Percentiles rank a stretch among this genome's conserved stretches.
Conservation (phyloP, 2,797 vertebrate species). For the Falco peregrinus region DNA sequence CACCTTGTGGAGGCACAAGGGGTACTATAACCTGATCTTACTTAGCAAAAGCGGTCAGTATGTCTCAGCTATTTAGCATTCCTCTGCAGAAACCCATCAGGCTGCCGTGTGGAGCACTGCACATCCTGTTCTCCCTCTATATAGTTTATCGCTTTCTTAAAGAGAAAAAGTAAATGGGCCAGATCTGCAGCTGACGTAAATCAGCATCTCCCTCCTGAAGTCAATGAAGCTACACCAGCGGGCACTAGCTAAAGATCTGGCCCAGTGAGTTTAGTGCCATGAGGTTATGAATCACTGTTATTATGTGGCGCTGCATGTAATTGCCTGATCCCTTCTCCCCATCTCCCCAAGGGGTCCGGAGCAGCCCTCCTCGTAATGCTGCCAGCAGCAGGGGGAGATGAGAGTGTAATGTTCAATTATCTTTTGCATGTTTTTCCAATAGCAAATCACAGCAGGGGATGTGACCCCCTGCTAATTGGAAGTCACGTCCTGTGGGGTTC, state of each 20-base stretch:
- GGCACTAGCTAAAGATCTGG: constrained; percentile 59
- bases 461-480: constrained; percentile 70
- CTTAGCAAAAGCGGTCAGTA: background rate
- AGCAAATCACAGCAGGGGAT: constrained; percentile 51
- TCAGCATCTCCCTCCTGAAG: constrained; percentile 29
- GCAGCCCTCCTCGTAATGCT: background rate
- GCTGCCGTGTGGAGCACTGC: background rate
- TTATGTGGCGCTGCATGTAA: constrained; percentile 33
- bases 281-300: constrained; percentile 57
- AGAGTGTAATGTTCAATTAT: constrained; percentile 62
- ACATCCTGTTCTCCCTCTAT: background rate
- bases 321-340: constrained; percentile 28
- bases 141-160: constrained; percentile 37
- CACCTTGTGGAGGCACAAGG: background rate
- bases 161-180: constrained; percentile 54
- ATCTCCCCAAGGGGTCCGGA: constrained; percentile 9
- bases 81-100: constrained; percentile 13
- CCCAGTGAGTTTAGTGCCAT: constrained; percentile 53
- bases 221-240: constrained; percentile 42
- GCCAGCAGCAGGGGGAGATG: constrained; percentile 46
- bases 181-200: constrained; percentile 41
- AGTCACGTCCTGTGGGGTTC: constrained; percentile 51
- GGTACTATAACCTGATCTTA: background rate
- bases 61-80: constrained; percentile 14
- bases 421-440: constrained; percentile 62